A percentile compares a stretch with the other conserved stretches of the same genome.
These are phyloP conservation scores for Lamprotornis superbus DNA, from an alignment of 2,113 vertebrate species.

Conservation along the genomic window DNA sequence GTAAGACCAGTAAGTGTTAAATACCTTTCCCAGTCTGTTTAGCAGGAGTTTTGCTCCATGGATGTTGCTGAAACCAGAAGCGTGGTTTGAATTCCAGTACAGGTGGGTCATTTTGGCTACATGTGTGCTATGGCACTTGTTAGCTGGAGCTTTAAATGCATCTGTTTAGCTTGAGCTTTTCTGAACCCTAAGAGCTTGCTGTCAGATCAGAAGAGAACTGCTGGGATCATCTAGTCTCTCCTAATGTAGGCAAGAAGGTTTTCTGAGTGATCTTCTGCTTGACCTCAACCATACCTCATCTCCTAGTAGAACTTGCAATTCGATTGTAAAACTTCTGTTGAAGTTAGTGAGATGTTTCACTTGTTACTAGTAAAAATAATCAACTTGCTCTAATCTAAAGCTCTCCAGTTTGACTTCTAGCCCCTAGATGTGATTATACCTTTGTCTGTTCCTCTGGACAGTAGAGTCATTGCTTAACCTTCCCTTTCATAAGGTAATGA, in stretches of 20 bases:
- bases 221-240: background rate
- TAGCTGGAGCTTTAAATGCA: background rate
- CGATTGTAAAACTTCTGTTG: background rate
- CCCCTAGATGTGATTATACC: background rate
- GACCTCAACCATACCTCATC: background rate
- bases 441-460: constrained; percentile 2
- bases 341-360: background rate
- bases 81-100: background rate
- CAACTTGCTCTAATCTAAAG: background rate
- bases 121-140: background rate
- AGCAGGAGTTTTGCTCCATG: background rate
- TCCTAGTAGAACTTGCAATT: background rate
- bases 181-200: background rate
- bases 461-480: constrained; percentile 6
- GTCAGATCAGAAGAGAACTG: background rate
- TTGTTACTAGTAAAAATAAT: constrained; percentile 4
- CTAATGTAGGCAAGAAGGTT: background rate
- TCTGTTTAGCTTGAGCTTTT: background rate
- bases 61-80: background rate
- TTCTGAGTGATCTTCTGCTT: background rate
- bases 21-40: background rate
- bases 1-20: background rate
- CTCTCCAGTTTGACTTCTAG: background rate
- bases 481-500: background rate
- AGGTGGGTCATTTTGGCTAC: background rate